A percentile compares a stretch with the other conserved stretches of the same genome.
Conservation (phyloP, 1,140 invertebrate species). For the Habropoda laboriosa region DNA sequence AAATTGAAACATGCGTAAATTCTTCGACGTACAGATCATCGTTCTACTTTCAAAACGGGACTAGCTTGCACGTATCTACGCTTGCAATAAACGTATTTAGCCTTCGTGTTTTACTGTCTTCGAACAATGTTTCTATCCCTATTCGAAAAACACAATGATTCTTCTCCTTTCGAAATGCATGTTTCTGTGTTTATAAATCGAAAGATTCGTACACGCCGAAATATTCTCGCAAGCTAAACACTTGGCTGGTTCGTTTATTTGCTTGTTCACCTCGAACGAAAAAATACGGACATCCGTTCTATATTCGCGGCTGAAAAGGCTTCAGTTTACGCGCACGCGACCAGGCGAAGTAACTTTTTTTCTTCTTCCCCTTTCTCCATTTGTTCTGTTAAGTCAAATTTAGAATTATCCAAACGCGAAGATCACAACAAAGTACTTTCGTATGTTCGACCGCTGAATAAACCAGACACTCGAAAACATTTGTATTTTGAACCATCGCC, state of each 20-base stretch:
- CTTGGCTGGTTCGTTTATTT: background rate
- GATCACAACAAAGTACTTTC: background rate
- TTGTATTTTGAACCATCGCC: background rate
- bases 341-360: background rate
- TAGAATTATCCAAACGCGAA: conserved; percentile 17
- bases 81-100: background rate
- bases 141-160: no score
- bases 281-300: conserved; percentile 54
- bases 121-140: background rate
- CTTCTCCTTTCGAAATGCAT: background rate
- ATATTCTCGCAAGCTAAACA: background rate
- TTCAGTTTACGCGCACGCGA: conserved; percentile 31
- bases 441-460: background rate
- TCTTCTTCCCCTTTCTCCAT: background rate
- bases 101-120: background rate
- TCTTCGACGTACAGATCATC: conserved; percentile 22
- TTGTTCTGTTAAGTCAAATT: conserved; percentile 1
- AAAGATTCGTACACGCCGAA: background rate
- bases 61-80: background rate
- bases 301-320: conserved; percentile 38
- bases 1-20: conserved; percentile 25
- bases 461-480: background rate
- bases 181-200: background rate
- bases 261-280: conserved; percentile 23
- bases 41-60: conserved; percentile 33